Evolutionary conservation across 2,888 invertebrate species (phyloP), one percentile per base, ranked within the genome.

Genomic region (Schizotus pectinicornis): DNA sequence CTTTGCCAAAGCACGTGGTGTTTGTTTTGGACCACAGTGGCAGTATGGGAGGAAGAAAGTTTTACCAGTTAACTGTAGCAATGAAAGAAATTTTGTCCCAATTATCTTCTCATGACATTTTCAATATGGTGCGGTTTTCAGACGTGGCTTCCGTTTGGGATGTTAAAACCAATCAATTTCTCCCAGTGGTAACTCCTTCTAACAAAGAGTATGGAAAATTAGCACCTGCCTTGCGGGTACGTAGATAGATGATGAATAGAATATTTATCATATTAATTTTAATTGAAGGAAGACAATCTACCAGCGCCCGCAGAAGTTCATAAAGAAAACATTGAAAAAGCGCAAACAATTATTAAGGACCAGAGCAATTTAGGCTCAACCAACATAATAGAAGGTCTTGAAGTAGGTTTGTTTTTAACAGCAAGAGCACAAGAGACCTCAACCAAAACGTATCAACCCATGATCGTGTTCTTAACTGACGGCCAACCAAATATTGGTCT

Each of bases 401-500:
- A 83, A 46, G 79, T 86, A 1, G 83, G 83, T 49, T 57, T 77
- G 6, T 67, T 67, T 51, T 54, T 75, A 37, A 63, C 71, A 1
- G 61, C 67, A 53, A 32, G 56, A 38, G 52, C 63, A 22, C 65
- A 67, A 51, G 48, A 67, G 32, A 38, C 51, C 2, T 50, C 64
- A 14, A 51, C 59, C 1, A 53, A 62, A 9, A 52, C 76, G 5
- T 74, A 83, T 62, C 84, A 85, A 73, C 85, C 86, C 0, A 82
- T 86, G 53, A 82, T 87, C 35, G 82, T 87, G 42, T 86, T 87
- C 79, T 73, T 87, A 61, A 87, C 87, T 0, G 86, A 87, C 76
- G 87, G 87, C 36, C 83, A 85, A 61, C 84, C 87, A 7, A 86
- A 84, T 2, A 82, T 83, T 0, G 85, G 85, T 7, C 81, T 82